Base-by-base conservation (phyloP, 1,140 invertebrate species). In the Drosophila azteca region DNA sequence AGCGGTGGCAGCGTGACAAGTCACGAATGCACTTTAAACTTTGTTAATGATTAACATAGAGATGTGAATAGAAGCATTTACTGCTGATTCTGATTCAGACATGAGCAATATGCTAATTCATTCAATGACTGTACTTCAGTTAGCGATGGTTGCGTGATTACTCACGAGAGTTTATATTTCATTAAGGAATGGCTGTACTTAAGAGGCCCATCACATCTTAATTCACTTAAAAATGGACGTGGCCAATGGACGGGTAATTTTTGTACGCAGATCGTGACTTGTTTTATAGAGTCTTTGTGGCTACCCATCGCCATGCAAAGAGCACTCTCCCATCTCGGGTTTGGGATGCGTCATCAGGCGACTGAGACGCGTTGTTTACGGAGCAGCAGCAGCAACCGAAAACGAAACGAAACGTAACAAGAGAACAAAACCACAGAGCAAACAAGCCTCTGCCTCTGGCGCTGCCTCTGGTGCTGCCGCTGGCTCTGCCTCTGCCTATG, bases 341-440 rank as follows among this genome's bases (percentile, higher is more conserved):
- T 54, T 17, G 62, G 24, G 46, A 66, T 17, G 62, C 44, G 44
- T 41, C 72, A 73, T 76, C 72, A 68, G 68, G 71, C 43, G 55
- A 31, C 26, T 35, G 31, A 66, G 62, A 69, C 66, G 66, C 66
- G 63, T 65, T 76, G 53, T 75, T 76, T 75, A 41, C 73, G 54
- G 73, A 75, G 73, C 17, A 20, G 17, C 17, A 20, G 17, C 46
- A 61, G n/a, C 64, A 75, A 52, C 43, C 57, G 53, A 60, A 71
- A 46, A 58, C 65, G 53, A 71, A 46, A 58, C 65, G 53, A 71
- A 46, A 58, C 65, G 53, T 41, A 75, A 72, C 49, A 51, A 61
- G 65, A 71, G 63, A 85, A 85, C 72, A 84, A 79, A 83, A 69
- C 79, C 74, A 48, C 79, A 75, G 22, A 63, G 35, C 35, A 39